Conservation (phyloP, 1,140 invertebrate genomes). For the Drosophila lini region DNA sequence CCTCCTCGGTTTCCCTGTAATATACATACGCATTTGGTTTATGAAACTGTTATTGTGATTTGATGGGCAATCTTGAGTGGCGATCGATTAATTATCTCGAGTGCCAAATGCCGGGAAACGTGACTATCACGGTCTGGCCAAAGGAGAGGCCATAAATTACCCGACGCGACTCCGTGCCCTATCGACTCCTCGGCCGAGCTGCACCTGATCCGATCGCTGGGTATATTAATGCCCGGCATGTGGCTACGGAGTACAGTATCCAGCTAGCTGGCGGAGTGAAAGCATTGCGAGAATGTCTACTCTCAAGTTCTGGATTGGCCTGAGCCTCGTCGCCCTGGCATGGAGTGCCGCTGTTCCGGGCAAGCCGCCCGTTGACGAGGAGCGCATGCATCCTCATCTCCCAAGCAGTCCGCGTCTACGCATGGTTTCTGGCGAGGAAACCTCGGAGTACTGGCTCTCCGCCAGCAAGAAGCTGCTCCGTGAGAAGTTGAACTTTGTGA, state of each 20-base stretch:
- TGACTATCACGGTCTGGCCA: constrained; percentile 47
- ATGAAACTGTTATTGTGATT: constrained; percentile 63
- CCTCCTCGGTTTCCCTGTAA: constrained; percentile 8
- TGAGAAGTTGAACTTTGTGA: constrained; percentile 65
- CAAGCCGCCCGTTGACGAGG: constrained; percentile 19
- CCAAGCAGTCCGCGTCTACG: not conserved
- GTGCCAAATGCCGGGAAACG: constrained; percentile 46
- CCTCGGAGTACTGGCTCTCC: constrained; percentile 80
- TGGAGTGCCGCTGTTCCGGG: constrained; percentile 56
- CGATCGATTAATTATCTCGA: constrained; percentile 57
- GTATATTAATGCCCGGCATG: constrained; percentile 54
- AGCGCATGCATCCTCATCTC: constrained; percentile 68
- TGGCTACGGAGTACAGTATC: constrained; percentile 48
- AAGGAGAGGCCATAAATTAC: constrained; percentile 44
- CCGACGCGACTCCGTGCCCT: constrained; percentile 3
- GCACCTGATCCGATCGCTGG: constrained; percentile 26
- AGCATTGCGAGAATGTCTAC: constrained; percentile 49
- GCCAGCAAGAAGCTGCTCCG: constrained; percentile 67
- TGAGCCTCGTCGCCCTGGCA: constrained; percentile 31
- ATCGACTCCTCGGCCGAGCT: constrained; percentile 40
- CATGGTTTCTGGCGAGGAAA: constrained; percentile 52
- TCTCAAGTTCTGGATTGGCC: constrained; percentile 20
- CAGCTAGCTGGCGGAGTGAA: constrained; percentile 41
- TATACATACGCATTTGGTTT: not conserved
- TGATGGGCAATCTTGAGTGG: constrained; percentile 57